A percentile compares a stretch with the other conserved stretches of the same genome.
Conservation (phyloP, 2,797 vertebrate species). For the Tenualosa thibaudeaui region DNA sequence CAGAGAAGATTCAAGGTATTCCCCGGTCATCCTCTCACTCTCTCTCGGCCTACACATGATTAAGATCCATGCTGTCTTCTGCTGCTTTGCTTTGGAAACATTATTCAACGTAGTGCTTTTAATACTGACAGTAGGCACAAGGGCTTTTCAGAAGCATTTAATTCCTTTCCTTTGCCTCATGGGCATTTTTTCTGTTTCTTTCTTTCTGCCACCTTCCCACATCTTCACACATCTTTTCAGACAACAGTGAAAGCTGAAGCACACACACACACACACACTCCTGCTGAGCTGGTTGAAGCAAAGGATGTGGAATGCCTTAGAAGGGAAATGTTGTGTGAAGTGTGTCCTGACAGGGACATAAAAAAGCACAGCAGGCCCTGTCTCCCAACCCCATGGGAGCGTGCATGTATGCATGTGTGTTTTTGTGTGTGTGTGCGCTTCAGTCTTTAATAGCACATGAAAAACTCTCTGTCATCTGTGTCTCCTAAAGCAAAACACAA, state of each 20-base stretch:
- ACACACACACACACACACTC: constrained; percentile 13
- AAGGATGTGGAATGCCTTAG: constrained; percentile 40
- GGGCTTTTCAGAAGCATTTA: constrained; percentile 12
- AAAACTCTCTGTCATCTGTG: too few relatives aligned
- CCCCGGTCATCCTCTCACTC: constrained; percentile 2
- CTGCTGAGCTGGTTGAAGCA: constrained; percentile 11
- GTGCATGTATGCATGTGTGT: constrained; percentile 39
- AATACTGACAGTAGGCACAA: background rate
- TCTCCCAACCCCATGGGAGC: background rate
- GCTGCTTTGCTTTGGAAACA: background rate
- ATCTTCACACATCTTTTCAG: background rate
- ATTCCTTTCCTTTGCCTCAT: background rate
- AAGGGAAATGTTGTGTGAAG: constrained; percentile 60
- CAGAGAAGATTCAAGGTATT: constrained; percentile 88
- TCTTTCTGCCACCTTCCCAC: background rate
- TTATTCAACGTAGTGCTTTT: background rate
- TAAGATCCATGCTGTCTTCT: constrained; percentile 10
- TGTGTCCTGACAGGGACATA: constrained; percentile 43
- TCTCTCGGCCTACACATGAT: background rate
- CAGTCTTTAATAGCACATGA: too few relatives aligned
- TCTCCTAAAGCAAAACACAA: too few relatives aligned
- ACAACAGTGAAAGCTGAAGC: background rate
- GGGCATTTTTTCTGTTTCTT: background rate
- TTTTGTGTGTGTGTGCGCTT: constrained; percentile 19
- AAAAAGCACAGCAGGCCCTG: constrained; percentile 40